Percentiles rank a stretch among this genome's conserved stretches.
These are phyloP conservation scores for Diabrotica balteata DNA, from an alignment of 2,888 invertebrate genomes.

Conservation along the genomic window DNA sequence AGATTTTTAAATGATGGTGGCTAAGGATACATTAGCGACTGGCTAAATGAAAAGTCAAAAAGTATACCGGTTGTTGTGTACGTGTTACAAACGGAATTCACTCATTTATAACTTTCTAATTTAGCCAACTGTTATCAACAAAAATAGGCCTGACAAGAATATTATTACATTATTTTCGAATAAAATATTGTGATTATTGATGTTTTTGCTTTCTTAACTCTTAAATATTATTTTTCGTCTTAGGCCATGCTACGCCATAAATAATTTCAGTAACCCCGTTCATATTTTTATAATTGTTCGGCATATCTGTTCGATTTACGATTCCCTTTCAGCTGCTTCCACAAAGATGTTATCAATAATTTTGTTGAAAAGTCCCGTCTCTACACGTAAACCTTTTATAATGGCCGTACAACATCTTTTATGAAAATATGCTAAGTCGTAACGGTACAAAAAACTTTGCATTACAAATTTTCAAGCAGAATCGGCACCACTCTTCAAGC, in stretches of 20 bases:
- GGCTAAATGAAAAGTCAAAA: too few species aligned
- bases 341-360: slow-evolving; percentile 30
- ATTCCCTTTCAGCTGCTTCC: slow-evolving; percentile 18
- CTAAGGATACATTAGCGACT: too few species aligned
- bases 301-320: slow-evolving; percentile 14
- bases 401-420: slow-evolving; percentile 21
- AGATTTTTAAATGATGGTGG: too few species aligned
- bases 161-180: too few species aligned
- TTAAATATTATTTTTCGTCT: too few species aligned
- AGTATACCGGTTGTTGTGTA: too few species aligned
- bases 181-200: too few species aligned
- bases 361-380: slow-evolving; percentile 20
- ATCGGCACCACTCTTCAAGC: slow-evolving; percentile 18
- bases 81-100: too few species aligned
- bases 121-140: not conserved
- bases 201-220: too few species aligned
- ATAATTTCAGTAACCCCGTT: not conserved
- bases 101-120: too few species aligned
- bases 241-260: not conserved
- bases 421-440: slow-evolving; percentile 35
- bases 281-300: slow-evolving; percentile 7
- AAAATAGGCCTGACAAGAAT: too few species aligned
- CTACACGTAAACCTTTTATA: slow-evolving; percentile 17
- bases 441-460: slow-evolving; percentile 33
- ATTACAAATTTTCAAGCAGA: slow-evolving; percentile 34